phyloP scores from a whole-genome alignment of 2,888 invertebrate genomes.

The Thalpophila matura region DNA sequence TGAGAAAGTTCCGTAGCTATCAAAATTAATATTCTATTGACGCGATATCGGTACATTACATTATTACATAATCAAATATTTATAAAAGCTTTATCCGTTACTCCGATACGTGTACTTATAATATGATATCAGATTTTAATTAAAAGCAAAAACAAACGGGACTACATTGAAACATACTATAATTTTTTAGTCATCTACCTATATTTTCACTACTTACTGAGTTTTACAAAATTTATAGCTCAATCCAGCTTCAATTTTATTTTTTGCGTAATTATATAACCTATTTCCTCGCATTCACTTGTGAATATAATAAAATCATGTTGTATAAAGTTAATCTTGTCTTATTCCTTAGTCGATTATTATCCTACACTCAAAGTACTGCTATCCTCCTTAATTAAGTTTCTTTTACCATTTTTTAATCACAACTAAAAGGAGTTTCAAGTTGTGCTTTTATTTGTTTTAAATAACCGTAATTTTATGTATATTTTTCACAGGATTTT shows the following conservation, averaged over 20 bases:
- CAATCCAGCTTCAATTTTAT: not conserved
- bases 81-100: constrained; percentile 47
- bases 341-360: not conserved
- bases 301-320: not conserved
- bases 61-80: constrained; percentile 58
- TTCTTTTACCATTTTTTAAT: too few species aligned
- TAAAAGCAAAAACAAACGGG: not conserved
- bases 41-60: constrained; percentile 57
- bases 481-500: constrained; percentile 15
- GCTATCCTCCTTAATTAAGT: too few species aligned
- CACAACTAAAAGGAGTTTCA: not conserved
- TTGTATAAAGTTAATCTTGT: not conserved
- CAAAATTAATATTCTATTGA: constrained; percentile 73
- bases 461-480: not conserved
- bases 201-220: constrained; percentile 8
- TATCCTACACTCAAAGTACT: not conserved
- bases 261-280: not conserved
- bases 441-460: not conserved
- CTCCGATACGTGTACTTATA: constrained; percentile 16
- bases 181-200: not conserved
- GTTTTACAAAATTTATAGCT: not conserved
- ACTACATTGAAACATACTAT: not conserved
- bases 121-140: constrained; percentile 29
- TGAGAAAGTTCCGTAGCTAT: constrained; percentile 77
- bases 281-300: not conserved